phyloP scores from a whole-genome alignment of 2,113 vertebrate species.

The Callipepla californica region DNA sequence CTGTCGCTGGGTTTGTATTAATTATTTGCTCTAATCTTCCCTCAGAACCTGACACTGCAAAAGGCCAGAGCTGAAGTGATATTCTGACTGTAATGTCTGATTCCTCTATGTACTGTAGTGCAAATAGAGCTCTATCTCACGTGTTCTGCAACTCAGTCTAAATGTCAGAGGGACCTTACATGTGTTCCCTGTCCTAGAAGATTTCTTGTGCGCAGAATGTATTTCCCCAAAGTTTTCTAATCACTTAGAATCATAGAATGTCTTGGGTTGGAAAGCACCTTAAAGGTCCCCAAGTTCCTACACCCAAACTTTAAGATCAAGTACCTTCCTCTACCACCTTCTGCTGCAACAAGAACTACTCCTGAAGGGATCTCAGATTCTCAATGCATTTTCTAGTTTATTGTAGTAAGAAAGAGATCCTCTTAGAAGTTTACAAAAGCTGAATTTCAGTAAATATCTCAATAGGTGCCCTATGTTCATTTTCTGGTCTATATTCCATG shows the following conservation, averaged over 20 bases:
- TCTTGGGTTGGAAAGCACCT: neutral
- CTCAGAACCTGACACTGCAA: slow-evolving; percentile 25
- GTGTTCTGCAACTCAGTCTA: neutral
- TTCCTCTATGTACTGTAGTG: neutral
- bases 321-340: neutral
- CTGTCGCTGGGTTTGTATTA: neutral
- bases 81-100: slow-evolving; percentile 32
- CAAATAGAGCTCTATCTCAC: slow-evolving; percentile 13
- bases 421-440: neutral
- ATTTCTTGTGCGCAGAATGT: neutral
- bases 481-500: neutral
- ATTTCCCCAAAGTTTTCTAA: neutral
- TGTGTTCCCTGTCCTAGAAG: neutral
- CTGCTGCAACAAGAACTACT: neutral
- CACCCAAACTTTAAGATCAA: neutral
- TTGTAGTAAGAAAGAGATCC: neutral
- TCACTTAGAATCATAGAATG: neutral
- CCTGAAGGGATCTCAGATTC: neutral
- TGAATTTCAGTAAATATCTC: neutral
- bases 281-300: neutral
- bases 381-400: neutral
- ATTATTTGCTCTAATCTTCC: slow-evolving; percentile 34
- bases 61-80: slow-evolving; percentile 37
- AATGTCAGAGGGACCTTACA: slow-evolving; percentile 34
- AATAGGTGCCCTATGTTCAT: neutral